Base-by-base conservation (phyloP, 1,140 invertebrate genomes). In the Cyclargus thomasi region DNA sequence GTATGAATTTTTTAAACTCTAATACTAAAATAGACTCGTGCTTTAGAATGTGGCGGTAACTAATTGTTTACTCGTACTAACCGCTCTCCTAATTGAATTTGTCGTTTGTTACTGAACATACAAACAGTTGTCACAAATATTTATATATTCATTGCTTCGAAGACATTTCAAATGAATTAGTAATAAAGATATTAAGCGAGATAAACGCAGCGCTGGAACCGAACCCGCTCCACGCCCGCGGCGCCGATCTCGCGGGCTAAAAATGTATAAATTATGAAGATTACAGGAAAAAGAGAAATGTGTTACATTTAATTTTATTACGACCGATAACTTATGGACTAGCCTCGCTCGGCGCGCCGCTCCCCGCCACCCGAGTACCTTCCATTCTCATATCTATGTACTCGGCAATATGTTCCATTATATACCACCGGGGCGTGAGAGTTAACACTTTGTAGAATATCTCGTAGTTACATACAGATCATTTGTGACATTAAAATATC, bases 261-360 rank as follows among this genome's bases (percentile, higher is more conserved):
- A 90, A 90, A 90, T 88, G 76, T 85, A 87, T 88, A 90, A 90
- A 90, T 88, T 87, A 90, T 87, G 78, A 88, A 88, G 86, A 90
- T 90, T 88, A 88, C 81, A 86, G 85, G 86, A 86, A 86, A 90
- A 88, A 90, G 85, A 90, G 86, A 88, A 88, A 90, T 88, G 88
- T 88, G 86, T 86, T 90, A 88, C 86, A 90, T 88, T 90, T 90
- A 90, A 90, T 88, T 90, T 90, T 90, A 90, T 90, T 90, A 90
- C 88, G 85, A 78, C 83, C 86, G 84, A 90, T 88, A 90, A 90
- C 81, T 90, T 90, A 90, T 88, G 86, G 78, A 71, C 83, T 88
- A 83, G 88, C 80, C 79, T 74, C 81, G 78, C 83, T 86, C 79
- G 76, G 87, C 87, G 83, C 71, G 87, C 85, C 85, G 74, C 67